These are phyloP conservation scores for Drosophila nasuta DNA, from an alignment of 1,140 invertebrate species.

Conservation along the genomic window DNA sequence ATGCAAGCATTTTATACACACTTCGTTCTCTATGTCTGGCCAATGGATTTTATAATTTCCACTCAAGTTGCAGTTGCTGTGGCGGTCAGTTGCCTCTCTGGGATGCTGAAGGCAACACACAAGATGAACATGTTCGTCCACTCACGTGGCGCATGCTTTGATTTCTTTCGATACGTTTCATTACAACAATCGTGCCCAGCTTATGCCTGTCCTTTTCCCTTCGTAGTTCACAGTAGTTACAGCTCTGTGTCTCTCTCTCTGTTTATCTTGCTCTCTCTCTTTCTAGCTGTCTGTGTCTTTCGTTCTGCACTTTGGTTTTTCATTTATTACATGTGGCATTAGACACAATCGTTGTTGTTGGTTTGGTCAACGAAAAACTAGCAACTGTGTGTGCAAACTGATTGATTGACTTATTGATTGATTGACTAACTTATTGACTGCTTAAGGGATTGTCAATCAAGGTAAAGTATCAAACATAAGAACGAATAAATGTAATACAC, in stretches of 20 bases:
- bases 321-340: conserved; percentile 52
- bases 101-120: conserved; percentile 18
- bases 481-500: too few species aligned
- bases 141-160: conserved; percentile 80
- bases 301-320: conserved; percentile 23
- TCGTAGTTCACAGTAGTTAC: background rate
- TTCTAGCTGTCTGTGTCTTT: conserved; percentile 26
- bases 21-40: conserved; percentile 25
- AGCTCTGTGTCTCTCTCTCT: background rate
- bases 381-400: background rate
- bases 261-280: too few species aligned
- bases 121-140: conserved; percentile 72
- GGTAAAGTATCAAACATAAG: too few species aligned
- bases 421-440: conserved; percentile 1
- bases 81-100: conserved; percentile 19
- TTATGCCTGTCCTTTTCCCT: conserved; percentile 9
- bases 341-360: conserved; percentile 25
- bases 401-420: conserved; percentile 1
- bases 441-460: background rate
- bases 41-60: conserved; percentile 71
- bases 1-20: conserved; percentile 72
- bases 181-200: conserved; percentile 72
- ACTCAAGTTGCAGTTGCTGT: conserved; percentile 15
- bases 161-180: conserved; percentile 81
- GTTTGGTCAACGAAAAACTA: conserved; percentile 18